A percentile compares a stretch with the other conserved stretches of the same genome.
phyloP scores from a whole-genome alignment of 2,888 invertebrate species.

The Copidosoma aretas region DNA sequence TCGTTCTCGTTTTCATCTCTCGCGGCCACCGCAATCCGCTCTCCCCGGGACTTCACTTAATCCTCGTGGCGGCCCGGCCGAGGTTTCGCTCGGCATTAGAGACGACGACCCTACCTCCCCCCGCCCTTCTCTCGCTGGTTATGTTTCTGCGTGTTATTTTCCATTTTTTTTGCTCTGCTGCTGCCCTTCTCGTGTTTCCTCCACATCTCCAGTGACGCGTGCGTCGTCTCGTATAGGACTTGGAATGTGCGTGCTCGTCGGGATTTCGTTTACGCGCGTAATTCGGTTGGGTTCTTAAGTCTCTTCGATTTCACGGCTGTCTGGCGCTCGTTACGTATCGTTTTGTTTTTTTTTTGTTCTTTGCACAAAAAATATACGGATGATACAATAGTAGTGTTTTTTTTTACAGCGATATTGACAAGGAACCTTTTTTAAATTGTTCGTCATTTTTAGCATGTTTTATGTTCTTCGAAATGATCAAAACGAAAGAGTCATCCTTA shows the following conservation, averaged over 20 bases:
- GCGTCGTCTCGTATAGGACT: too few relatives aligned
- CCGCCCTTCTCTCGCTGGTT: background rate
- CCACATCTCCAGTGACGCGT: too few relatives aligned
- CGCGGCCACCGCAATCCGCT: background rate
- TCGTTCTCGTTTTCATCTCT: slow-evolving; percentile 13
- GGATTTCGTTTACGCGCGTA: background rate
- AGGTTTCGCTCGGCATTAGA: slow-evolving; percentile 4
- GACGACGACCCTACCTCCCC: too few relatives aligned
- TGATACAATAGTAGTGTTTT: too few relatives aligned
- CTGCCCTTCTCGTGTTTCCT: too few relatives aligned
- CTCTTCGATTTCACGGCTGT: slow-evolving; percentile 1
- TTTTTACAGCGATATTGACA: too few relatives aligned
- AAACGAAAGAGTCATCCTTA: too few relatives aligned
- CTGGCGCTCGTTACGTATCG: background rate
- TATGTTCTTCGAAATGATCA: too few relatives aligned
- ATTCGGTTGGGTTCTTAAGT: background rate
- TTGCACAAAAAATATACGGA: too few relatives aligned
- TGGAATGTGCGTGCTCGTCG: too few relatives aligned
- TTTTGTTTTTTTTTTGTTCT: background rate
- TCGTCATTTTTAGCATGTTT: too few relatives aligned
- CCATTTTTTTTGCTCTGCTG: background rate
- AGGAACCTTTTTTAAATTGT: too few relatives aligned
- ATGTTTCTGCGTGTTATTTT: background rate
- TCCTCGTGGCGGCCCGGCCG: slow-evolving; percentile 18
- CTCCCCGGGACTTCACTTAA: slow-evolving; percentile 17